These are phyloP conservation scores for Apodemus sylvaticus DNA, from an alignment of 2,113 vertebrate species.

Conservation along the genomic window DNA sequence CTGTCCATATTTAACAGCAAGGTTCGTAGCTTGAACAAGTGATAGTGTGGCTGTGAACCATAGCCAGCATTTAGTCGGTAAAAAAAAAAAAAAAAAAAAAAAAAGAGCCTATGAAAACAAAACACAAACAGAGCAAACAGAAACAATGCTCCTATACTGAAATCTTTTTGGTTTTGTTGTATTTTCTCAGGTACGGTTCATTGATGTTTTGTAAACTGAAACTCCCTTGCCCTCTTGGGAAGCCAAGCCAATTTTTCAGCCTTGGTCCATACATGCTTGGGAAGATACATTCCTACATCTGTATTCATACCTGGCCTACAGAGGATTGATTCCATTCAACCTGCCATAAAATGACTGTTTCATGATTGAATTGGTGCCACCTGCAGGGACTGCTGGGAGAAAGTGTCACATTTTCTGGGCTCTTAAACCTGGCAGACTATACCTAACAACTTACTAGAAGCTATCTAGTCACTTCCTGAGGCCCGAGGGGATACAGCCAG, in stretches of 20 bases:
- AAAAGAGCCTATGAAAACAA: accelerated
- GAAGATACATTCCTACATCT: not conserved
- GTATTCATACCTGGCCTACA: not conserved
- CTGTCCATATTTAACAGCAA: not conserved
- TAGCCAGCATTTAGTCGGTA: not conserved
- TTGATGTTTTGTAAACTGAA: too few species aligned
- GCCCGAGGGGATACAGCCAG: not conserved
- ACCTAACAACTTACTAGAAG: not conserved
- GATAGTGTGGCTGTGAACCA: not conserved
- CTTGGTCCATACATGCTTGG: not conserved
- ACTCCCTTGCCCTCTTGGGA: not conserved
- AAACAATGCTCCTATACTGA: not conserved
- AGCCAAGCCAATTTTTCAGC: not conserved
- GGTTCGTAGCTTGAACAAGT: not conserved
- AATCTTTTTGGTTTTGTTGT: not conserved
- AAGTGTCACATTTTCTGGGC: not conserved
- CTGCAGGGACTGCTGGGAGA: not conserved
- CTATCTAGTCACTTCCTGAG: not conserved
- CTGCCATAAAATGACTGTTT: not conserved
- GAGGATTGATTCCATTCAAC: not conserved
- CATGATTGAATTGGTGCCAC: not conserved
- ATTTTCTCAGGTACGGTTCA: not conserved
- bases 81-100: too few species aligned
- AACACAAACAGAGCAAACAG: not conserved
- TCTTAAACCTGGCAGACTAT: not conserved